phyloP scores from a whole-genome alignment of 2,113 vertebrate species.

The Lathamus discolor region DNA sequence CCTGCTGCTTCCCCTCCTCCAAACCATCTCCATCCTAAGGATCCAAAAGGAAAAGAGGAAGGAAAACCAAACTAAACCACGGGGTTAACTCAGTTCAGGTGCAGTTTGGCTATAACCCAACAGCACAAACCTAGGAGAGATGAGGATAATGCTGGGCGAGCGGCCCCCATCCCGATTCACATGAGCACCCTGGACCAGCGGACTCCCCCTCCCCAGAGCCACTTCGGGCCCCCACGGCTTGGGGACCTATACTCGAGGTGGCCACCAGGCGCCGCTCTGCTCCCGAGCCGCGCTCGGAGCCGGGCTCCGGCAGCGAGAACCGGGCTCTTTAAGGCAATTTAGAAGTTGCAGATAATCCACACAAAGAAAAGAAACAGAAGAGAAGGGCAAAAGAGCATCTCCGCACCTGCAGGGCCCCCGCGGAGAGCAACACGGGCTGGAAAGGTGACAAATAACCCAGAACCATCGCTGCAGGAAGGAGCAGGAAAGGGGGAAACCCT shows the following conservation, averaged over 20 bases:
- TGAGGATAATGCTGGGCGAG: conserved; percentile 38
- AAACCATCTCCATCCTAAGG: not conserved
- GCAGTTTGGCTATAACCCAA: conserved; percentile 46
- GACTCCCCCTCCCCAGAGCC: not conserved
- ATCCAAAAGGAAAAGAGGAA: conserved; percentile 34
- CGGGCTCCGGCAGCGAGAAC: conserved; percentile 71
- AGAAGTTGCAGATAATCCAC: conserved; percentile 76
- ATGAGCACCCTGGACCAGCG: conserved; percentile 61
- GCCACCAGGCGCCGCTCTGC: conserved; percentile 62
- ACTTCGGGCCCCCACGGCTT: not conserved
- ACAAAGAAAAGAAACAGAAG: conserved; percentile 31
- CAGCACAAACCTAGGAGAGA: not conserved
- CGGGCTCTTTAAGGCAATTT: conserved; percentile 82
- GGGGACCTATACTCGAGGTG: conserved; percentile 44
- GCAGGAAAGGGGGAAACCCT: conserved; percentile 39
- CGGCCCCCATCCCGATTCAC: conserved; percentile 45
- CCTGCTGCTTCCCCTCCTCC: not conserved
- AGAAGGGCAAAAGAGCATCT: conserved; percentile 48
- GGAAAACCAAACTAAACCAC: not conserved
- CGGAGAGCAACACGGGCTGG: conserved; percentile 43
- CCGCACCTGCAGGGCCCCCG: conserved; percentile 45
- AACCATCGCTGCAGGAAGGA: conserved; percentile 21
- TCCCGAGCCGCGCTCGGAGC: conserved; percentile 57
- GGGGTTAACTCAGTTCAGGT: conserved; percentile 54
- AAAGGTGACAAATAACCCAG: conserved; percentile 11